Evolutionary conservation across 2,888 invertebrate genomes (phyloP), one percentile per base, ranked within the genome.

Genomic region (Phasia obesa): DNA sequence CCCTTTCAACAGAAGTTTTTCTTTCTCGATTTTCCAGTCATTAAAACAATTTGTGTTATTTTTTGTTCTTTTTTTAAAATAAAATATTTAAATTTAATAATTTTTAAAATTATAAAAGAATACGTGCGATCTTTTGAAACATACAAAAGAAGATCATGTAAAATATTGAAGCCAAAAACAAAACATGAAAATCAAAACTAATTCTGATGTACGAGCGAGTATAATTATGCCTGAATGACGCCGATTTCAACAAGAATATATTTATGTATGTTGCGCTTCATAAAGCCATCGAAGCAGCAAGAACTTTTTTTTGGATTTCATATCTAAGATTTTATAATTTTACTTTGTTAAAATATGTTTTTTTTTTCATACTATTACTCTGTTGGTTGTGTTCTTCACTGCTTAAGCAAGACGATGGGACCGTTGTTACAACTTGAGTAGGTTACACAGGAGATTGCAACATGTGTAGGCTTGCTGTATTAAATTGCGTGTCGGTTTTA

Each of bases 181-280:
- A 60, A 47, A 25, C 53, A 59, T 53, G 51, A 53, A 27, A 47
- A 35, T 31, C 15, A 44, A 13, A 57, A 49, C 15, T 55, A 7
- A 57, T 55, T 76, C 65, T 27, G 11, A 62, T 62, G n/a, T 60
- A 17, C 17, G 35, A 53, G n/a, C 38, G 27, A 38, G 38, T 38
- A 53, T 76, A 49, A 57, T 49, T 44, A 71, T 83, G 83, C 79
- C 81, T 81, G 74, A 65, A 25, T 78, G 81, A 81, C 78, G 79
- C 67, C 76, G 79, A 82, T 82, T 76, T 82, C 82, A 79, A 73
- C 81, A 84, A 65, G 44, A 77, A 82, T 69, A 76, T 79, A 53
- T 73, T 75, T 62, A 82, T 69, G 76, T 79, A 53, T 73, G 78
- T 62, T 79, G 71, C 60, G 79, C 70, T 73, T 57, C 77, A 53